A percentile compares a stretch with the other conserved stretches of the same genome.
Evolutionary conservation across 2,113 vertebrate genomes (phyloP).

Genomic region (Pelodiscus sinensis): DNA sequence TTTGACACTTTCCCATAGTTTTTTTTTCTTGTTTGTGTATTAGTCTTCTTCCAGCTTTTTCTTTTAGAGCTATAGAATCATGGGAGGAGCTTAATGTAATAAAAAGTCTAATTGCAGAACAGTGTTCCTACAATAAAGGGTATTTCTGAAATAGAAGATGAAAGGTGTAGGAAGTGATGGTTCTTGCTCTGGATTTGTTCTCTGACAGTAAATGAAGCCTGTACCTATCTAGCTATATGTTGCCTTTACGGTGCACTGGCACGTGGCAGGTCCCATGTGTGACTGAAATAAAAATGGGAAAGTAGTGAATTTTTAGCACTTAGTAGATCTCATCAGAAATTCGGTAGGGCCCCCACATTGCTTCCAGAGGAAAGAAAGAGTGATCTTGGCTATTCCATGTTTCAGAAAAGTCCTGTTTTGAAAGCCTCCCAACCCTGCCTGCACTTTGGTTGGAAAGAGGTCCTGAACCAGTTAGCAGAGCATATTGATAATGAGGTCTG

Average conservation of each 20-base stretch:
- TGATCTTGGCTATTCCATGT: not conserved
- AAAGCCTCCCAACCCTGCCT: not conserved
- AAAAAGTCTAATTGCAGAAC: constrained; percentile 48
- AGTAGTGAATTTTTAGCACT: not conserved
- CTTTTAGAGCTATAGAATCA: constrained; percentile 46
- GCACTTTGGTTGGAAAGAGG: not conserved
- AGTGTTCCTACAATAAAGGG: not conserved
- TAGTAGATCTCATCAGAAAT: not conserved
- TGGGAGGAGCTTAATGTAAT: constrained; percentile 45
- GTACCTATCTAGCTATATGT: not conserved
- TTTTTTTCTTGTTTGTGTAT: constrained; percentile 57
- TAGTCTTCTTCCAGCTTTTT: constrained; percentile 30
- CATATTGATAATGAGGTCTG: not conserved
- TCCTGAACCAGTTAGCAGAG: not conserved
- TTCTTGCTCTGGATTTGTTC: not conserved
- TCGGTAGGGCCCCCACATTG: not conserved
- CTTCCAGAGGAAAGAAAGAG: constrained; percentile 38
- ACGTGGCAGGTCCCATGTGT: not conserved
- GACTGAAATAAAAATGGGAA: constrained; percentile 24
- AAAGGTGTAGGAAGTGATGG: not conserved
- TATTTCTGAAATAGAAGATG: not conserved
- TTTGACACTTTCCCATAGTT: constrained; percentile 44
- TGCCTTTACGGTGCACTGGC: not conserved
- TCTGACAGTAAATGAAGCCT: not conserved
- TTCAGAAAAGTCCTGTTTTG: not conserved